Percentiles rank a stretch among this genome's conserved stretches.
These are phyloP conservation scores for Saxidomus purpurata DNA, from an alignment of 1,140 invertebrate species.

Conservation along the genomic window DNA sequence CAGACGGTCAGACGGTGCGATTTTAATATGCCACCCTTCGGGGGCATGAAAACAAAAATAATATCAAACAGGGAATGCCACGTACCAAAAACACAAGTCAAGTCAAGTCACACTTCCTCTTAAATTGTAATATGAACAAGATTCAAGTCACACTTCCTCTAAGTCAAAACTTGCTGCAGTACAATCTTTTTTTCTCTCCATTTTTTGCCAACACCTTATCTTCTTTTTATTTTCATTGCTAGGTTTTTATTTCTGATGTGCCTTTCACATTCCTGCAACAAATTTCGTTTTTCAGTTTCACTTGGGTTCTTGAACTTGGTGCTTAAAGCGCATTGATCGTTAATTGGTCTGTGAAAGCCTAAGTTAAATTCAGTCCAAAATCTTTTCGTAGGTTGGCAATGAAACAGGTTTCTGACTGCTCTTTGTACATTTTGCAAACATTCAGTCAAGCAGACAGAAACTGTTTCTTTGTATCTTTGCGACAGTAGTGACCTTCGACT, in stretches of 20 bases:
- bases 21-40: too few species aligned
- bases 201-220: slow-evolving; percentile 15
- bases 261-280: neutral
- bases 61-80: too few species aligned
- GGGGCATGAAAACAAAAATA: too few species aligned
- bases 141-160: slow-evolving; percentile 17
- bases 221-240: neutral
- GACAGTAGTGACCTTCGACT: slow-evolving; percentile 39
- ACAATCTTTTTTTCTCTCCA: neutral
- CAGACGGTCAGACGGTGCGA: too few species aligned
- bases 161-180: slow-evolving; percentile 32
- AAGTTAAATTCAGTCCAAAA: slow-evolving; percentile 30
- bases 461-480: slow-evolving; percentile 15
- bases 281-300: neutral
- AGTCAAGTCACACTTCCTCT: too few species aligned
- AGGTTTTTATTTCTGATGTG: slow-evolving; percentile 30
- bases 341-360: neutral
- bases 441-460: slow-evolving; percentile 20
- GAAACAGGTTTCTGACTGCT: slow-evolving; percentile 6
- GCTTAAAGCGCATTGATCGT: slow-evolving; percentile 37
- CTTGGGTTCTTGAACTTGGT: neutral
- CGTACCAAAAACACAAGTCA: too few species aligned
- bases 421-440: slow-evolving; percentile 32
- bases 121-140: slow-evolving; percentile 22
- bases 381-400: neutral